These are phyloP conservation scores for Eucriotettix oculatus DNA, from an alignment of 2,888 invertebrate genomes.

Conservation along the genomic window DNA sequence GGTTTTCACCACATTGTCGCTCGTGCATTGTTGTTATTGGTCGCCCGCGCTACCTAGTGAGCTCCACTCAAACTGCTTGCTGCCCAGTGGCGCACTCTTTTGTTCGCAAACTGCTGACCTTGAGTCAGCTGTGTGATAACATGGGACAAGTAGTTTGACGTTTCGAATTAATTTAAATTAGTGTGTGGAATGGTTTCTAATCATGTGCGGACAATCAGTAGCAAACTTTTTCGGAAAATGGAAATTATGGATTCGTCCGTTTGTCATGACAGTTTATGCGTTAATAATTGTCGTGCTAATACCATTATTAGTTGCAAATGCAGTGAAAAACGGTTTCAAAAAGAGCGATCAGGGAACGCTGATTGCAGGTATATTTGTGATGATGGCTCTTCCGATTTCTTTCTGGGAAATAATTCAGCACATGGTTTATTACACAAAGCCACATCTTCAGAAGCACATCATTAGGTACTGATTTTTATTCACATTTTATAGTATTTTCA, in stretches of 20 bases:
- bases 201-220: background rate
- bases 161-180: background rate
- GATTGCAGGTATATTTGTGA: constrained; percentile 81
- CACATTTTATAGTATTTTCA: background rate
- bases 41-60: no score
- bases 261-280: constrained; percentile 62
- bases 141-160: background rate
- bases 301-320: constrained; percentile 66
- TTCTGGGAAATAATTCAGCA: constrained; percentile 92
- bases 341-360: constrained; percentile 65
- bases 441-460: constrained; percentile 81
- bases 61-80: no score
- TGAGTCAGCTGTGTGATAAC: no score
- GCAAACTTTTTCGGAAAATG: constrained; percentile 29
- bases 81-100: no score
- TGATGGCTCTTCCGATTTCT: constrained; percentile 79
- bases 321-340: constrained; percentile 60
- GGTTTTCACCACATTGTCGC: no score
- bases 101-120: no score
- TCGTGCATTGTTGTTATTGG: no score
- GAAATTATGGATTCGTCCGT: constrained; percentile 81
- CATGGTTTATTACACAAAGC: constrained; percentile 82
- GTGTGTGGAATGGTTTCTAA: background rate
- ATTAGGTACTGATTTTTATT: constrained; percentile 45
- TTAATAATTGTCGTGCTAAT: constrained; percentile 68